Evolutionary conservation across 2,113 vertebrate genomes (phyloP).

Genomic region (Brienomyrus longianalis): DNA sequence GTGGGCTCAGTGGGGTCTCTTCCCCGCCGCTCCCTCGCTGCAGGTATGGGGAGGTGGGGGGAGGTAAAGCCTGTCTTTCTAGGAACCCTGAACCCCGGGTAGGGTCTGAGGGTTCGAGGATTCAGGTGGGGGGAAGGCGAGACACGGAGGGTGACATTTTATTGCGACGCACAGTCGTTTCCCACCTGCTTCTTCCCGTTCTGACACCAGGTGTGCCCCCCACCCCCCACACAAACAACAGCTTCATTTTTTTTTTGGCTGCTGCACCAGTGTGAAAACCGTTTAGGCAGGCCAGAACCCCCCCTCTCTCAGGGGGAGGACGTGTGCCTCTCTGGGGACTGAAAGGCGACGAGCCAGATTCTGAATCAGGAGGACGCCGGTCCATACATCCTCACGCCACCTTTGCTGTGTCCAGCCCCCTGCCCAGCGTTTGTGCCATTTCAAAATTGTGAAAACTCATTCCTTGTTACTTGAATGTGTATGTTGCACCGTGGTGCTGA

Average conservation of each 20-base stretch:
- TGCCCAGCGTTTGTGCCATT: neutral
- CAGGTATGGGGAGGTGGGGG: constrained; percentile 1
- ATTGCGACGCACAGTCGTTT: neutral
- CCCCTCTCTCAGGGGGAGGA: neutral
- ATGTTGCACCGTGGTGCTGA: neutral
- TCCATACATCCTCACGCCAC: neutral
- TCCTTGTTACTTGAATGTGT: neutral
- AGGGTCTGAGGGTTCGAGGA: constrained; percentile 18
- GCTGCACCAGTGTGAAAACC: neutral
- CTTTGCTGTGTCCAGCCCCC: neutral
- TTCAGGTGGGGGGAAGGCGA: neutral
- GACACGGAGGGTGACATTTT: neutral
- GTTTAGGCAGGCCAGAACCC: neutral
- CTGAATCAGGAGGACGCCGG: neutral
- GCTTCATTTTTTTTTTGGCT: neutral
- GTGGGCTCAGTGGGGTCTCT: constrained; percentile 53
- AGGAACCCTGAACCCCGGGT: constrained; percentile 49
- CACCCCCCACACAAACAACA: neutral
- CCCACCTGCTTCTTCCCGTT: neutral
- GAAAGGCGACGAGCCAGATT: neutral
- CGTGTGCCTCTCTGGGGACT: neutral
- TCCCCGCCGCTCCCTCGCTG: constrained; percentile 27
- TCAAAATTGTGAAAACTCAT: neutral
- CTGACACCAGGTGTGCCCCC: neutral
- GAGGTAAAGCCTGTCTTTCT: constrained; percentile 47